Percentiles rank a stretch among this genome's conserved stretches.
Evolutionary conservation across 2,797 vertebrate genomes (phyloP).

Genomic region (Tenualosa thibaudeaui): DNA sequence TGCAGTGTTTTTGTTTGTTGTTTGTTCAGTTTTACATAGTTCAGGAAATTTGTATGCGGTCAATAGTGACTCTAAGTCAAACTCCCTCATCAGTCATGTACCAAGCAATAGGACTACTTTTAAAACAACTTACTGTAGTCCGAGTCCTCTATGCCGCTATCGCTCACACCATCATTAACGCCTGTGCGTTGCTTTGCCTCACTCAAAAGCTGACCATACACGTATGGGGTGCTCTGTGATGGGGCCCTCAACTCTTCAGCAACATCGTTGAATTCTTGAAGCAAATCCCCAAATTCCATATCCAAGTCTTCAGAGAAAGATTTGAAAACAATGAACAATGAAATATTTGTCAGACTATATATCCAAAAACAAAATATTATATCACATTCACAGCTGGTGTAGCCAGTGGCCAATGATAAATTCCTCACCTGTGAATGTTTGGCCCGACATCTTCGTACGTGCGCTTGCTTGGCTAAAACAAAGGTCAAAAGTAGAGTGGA

Average conservation of each 20-base stretch:
- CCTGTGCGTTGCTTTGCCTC: constrained; percentile 62
- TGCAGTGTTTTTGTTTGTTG: background rate
- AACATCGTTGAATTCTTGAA: constrained; percentile 78
- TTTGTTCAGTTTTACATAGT: background rate
- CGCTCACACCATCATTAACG: constrained; percentile 50
- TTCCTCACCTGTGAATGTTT: constrained; percentile 22
- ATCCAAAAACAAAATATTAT: background rate
- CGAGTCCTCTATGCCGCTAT: constrained; percentile 72
- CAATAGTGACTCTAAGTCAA: background rate
- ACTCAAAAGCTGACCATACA: constrained; percentile 60
- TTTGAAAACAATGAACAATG: background rate
- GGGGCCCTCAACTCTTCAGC: constrained; percentile 72
- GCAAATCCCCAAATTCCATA: constrained; percentile 68
- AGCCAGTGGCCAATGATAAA: background rate
- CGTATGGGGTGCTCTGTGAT: constrained; percentile 49
- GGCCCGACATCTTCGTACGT: background rate
- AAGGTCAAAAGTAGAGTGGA: constrained; percentile 17
- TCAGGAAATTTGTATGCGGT: background rate
- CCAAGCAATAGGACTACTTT: background rate
- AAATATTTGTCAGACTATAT: background rate
- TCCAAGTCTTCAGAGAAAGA: constrained; percentile 64
- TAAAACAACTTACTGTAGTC: constrained; percentile 68
- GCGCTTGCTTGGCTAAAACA: background rate
- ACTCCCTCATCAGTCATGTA: background rate
- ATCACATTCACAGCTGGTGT: background rate